Base-by-base conservation (phyloP, 2,113 vertebrate species). In the Ctenomys sociabilis region DNA sequence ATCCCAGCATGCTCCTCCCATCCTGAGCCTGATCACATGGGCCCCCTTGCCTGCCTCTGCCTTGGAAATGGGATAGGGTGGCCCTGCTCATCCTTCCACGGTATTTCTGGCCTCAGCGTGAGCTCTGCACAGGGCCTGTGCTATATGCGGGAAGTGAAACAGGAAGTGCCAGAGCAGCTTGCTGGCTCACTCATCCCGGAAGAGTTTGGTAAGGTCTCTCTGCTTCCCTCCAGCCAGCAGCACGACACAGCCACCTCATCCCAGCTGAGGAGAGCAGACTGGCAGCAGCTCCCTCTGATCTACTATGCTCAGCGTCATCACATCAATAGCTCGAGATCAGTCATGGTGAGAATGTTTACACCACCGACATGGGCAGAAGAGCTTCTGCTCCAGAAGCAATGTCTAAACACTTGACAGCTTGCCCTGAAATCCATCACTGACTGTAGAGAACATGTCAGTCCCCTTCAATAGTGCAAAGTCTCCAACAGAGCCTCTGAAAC, bases 1-100 rank as follows among this genome's bases (percentile, higher is more conserved):
- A 70, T 94, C 96, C 93, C 93, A 94, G 95, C 57, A 24, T 92
- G 95, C 92, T 97, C 66, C 90, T 91, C 85, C 70, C 5, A 0
- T 96, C 89, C 97, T 73, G 40, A 30, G 95, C 90, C n/a, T 63
- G 87, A 92, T 95, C 95, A 72, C 85, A 57, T 26, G 92, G 72
- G 32, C 49, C 64, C 94, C 30, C 93, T 91, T 78, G 72, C 91
- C 92, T 93, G 94, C 89, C 73, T 63, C 92, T 63, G 88, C 78
- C 88, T 84, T 70, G 83, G 78, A 92, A 52, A 32, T 1, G 9
- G 43, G 17, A 11, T 13, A 35, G 61, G 95, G 40, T 0, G 0
- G 26, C 84, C 26, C 43, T 19, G 28, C 59, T 83, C 40, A 43
- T 45, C 88, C 83, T 90, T 64, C 61, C 43, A 45, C 37, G 78